These are phyloP conservation scores for Apodemus speciosus DNA, from an alignment of 2,113 vertebrate genomes.

Conservation along the genomic window DNA sequence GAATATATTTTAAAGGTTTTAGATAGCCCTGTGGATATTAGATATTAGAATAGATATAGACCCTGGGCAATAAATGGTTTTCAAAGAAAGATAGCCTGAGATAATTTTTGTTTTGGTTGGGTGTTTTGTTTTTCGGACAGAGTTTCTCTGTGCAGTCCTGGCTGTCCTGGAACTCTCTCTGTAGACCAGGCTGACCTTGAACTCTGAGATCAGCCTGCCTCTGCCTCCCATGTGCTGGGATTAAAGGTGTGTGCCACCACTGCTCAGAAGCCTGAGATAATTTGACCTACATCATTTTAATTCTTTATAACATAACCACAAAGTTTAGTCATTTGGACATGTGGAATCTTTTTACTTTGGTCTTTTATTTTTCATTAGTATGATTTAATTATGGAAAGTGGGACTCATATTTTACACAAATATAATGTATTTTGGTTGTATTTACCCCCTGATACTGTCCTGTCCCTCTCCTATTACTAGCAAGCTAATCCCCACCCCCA, in stretches of 20 bases:
- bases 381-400: background rate
- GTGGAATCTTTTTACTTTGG: background rate
- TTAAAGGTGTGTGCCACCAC: background rate
- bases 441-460: background rate
- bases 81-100: background rate
- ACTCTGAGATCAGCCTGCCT: background rate
- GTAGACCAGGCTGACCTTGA: background rate
- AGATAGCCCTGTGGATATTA: background rate
- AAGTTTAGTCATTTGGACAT: background rate
- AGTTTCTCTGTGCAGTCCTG: background rate
- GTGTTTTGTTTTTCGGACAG: background rate
- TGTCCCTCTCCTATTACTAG: background rate
- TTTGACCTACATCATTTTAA: background rate
- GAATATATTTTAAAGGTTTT: background rate
- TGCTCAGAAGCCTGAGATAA: background rate
- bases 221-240: background rate
- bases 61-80: background rate
- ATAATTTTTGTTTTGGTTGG: background rate
- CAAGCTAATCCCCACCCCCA: no score
- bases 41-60: background rate
- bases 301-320: background rate
- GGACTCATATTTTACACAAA: background rate
- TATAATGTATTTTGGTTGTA: background rate
- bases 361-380: background rate
- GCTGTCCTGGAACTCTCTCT: background rate